Conservation (phyloP, 2,797 vertebrate genomes). For the Enteromius thamalakanensis region DNA sequence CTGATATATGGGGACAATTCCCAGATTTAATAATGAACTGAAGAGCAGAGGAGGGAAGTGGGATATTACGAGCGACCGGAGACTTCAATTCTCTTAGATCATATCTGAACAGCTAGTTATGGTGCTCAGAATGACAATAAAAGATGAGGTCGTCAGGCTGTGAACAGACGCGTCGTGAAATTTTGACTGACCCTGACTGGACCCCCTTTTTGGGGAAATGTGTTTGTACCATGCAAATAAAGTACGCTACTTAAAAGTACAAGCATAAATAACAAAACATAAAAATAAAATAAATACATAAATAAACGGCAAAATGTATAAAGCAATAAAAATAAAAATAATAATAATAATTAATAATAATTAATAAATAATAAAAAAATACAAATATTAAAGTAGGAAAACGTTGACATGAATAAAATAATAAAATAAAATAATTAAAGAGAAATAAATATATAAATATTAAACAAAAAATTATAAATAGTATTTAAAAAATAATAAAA, state of each 20-base stretch:
- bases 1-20: constrained; percentile 82
- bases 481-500: too few species aligned
- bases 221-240: not conserved
- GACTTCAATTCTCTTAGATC: constrained; percentile 75
- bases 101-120: constrained; percentile 79
- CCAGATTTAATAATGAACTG: constrained; percentile 83
- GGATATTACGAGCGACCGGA: constrained; percentile 71
- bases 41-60: constrained; percentile 55
- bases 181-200: not conserved
- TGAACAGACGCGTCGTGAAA: not conserved
- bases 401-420: not conserved
- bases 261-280: not conserved
- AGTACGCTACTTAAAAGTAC: not conserved
- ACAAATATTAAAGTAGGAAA: not conserved
- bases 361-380: not conserved
- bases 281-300: not conserved
- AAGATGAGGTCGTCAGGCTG: constrained; percentile 62
- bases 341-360: too few species aligned
- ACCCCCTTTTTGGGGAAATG: not conserved
- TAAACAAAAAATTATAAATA: too few species aligned
- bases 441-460: not conserved
- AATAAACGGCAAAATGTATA: not conserved
- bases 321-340: not conserved
- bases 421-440: not conserved
- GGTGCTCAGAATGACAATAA: constrained; percentile 74